These are phyloP conservation scores for Balearica regulorum DNA, from an alignment of 2,797 vertebrate species.

Conservation along the genomic window DNA sequence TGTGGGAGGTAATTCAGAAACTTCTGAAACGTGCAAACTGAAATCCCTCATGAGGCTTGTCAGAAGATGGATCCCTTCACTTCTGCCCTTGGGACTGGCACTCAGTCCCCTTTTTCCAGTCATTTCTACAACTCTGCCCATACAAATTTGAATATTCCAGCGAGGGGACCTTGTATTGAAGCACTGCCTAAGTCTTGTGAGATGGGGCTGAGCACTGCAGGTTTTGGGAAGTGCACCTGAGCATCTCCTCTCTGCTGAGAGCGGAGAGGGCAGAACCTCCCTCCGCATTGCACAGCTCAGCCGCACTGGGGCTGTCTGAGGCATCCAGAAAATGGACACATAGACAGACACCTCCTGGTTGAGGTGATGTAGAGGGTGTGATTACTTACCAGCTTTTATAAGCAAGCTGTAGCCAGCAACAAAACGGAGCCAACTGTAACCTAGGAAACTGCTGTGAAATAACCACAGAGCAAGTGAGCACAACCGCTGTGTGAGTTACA, in stretches of 20 bases:
- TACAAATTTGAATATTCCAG: not conserved
- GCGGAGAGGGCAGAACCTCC: not conserved
- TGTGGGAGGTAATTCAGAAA: not conserved
- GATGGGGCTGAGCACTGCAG: not conserved
- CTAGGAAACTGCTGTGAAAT: slow-evolving; percentile 28
- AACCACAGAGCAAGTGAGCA: not conserved
- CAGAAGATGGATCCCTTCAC: not conserved
- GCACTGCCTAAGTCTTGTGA: not conserved
- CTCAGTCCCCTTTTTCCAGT: not conserved
- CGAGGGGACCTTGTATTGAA: fast-evolving
- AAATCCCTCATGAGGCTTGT: not conserved
- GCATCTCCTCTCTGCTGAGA: not conserved
- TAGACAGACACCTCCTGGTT: not conserved
- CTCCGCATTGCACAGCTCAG: not conserved
- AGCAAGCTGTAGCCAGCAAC: not conserved
- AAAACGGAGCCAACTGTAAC: not conserved
- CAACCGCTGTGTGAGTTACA: not conserved
- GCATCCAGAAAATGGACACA: not conserved
- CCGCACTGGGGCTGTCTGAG: not conserved
- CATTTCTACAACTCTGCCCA: not conserved
- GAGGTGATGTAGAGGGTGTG: not conserved
- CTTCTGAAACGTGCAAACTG: not conserved
- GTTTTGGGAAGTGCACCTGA: not conserved
- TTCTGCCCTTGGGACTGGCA: not conserved
- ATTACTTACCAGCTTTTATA: not conserved